Conservation (phyloP, 2,888 invertebrate genomes). For the Noctua comes region DNA sequence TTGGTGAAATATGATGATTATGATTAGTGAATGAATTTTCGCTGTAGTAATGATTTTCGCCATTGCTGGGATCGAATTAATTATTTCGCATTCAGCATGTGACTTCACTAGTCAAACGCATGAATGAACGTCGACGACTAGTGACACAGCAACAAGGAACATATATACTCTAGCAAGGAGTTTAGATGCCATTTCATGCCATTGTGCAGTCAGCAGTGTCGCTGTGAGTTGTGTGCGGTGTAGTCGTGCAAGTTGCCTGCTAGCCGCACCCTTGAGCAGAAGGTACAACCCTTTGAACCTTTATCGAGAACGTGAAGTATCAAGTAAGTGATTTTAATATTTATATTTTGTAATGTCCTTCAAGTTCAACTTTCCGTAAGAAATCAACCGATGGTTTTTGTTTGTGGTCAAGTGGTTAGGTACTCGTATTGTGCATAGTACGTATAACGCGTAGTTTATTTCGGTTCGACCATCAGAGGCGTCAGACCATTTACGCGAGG, state of each 20-base stretch:
- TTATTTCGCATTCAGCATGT: slow-evolving; percentile 33
- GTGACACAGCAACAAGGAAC: too few species aligned
- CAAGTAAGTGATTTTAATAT: slow-evolving; percentile 18
- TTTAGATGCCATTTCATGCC: not conserved
- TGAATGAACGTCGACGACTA: not conserved
- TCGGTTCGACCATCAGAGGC: not conserved
- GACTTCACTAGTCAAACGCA: slow-evolving; percentile 27
- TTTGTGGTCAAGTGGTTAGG: not conserved
- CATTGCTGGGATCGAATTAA: slow-evolving; percentile 8
- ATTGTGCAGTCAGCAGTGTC: too few species aligned
- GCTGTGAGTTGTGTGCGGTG: not conserved
- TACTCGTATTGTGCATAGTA: not conserved
- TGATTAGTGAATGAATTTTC: not conserved
- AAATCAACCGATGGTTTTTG: not conserved
- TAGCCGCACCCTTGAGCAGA: not conserved
- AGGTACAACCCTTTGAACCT: not conserved
- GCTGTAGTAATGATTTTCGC: not conserved
- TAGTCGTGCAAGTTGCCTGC: slow-evolving; percentile 2
- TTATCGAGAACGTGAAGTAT: not conserved
- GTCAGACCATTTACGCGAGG: not conserved
- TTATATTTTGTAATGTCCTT: not conserved
- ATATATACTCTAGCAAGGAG: too few species aligned
- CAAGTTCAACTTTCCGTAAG: not conserved
- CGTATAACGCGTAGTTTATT: not conserved
- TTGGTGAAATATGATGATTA: slow-evolving; percentile 7